Percentiles rank a stretch among this genome's conserved stretches.
phyloP scores from a whole-genome alignment of 2,888 invertebrate species.

The Leptura quadrifasciata region DNA sequence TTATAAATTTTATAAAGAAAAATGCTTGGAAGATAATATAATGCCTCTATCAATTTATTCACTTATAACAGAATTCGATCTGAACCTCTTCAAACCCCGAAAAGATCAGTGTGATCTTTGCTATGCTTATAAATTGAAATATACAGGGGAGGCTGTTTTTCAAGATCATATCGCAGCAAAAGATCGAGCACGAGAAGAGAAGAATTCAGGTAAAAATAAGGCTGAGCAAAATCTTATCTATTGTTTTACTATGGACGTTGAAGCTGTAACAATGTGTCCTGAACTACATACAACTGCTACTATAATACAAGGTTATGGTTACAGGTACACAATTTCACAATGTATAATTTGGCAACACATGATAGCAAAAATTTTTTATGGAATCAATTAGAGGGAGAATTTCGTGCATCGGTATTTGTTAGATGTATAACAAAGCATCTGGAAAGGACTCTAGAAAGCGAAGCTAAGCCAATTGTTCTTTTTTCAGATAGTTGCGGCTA shows the following conservation, averaged over 20 bases:
- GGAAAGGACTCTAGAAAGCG: conserved; percentile 12
- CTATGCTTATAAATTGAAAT: conserved; percentile 37
- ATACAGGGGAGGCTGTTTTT: conserved; percentile 18
- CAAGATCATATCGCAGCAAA: conserved; percentile 42
- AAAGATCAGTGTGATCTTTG: conserved; percentile 44
- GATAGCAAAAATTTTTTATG: conserved; percentile 50
- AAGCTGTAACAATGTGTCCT: conserved; percentile 63
- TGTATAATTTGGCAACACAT: conserved; percentile 56
- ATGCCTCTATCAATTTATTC: conserved; percentile 28
- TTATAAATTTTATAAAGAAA: conserved; percentile 30
- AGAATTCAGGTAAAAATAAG: conserved; percentile 42
- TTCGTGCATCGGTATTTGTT: conserved; percentile 34
- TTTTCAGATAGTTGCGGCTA: conserved; percentile 47
- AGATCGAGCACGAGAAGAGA: conserved; percentile 47
- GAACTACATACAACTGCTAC: conserved; percentile 59
- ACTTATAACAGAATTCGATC: conserved; percentile 38
- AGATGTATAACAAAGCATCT: conserved; percentile 43
- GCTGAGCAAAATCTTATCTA: conserved; percentile 39
- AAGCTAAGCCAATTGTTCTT: conserved; percentile 36
- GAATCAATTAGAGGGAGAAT: conserved; percentile 46
- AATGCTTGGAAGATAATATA: conserved; percentile 34
- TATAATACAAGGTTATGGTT: conserved; percentile 63
- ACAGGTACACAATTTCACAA: conserved; percentile 64
- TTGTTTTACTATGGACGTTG: conserved; percentile 46
- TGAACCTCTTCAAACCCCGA: conserved; percentile 41